A percentile compares a stretch with the other conserved stretches of the same genome.
Conservation (phyloP, 2,797 vertebrate genomes). For the Morus bassanus region DNA sequence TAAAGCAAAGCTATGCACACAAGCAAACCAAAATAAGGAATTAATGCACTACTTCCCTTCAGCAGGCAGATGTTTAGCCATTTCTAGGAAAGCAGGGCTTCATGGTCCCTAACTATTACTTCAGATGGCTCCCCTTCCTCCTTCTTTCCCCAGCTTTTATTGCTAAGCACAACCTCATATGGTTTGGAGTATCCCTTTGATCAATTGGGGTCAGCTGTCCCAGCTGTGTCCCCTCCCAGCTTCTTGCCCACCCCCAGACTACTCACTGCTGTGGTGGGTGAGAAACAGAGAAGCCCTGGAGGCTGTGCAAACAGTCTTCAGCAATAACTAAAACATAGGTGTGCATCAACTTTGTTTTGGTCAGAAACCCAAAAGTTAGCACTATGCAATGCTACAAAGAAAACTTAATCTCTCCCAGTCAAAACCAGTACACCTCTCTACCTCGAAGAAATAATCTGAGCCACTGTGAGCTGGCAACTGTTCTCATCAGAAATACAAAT, state of each 20-base stretch:
- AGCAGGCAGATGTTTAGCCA: not conserved
- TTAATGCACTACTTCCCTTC: not conserved
- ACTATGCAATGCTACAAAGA: not conserved
- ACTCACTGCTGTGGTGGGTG: accelerated
- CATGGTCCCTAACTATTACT: not conserved
- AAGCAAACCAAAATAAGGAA: not conserved
- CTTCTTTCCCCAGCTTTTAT: not conserved
- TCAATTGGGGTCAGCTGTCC: not conserved
- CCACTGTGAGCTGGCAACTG: not conserved
- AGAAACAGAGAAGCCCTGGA: not conserved
- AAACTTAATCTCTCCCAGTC: not conserved
- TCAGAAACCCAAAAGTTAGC: not conserved
- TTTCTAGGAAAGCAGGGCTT: not conserved
- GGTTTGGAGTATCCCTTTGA: not conserved
- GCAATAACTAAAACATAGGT: not conserved
- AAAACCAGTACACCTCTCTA: not conserved
- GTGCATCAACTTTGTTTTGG: not conserved
- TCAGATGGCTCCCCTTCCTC: not conserved
- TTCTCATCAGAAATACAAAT: not conserved
- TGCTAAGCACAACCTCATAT: not conserved
- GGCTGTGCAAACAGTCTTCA: not conserved
- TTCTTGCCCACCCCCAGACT: not conserved
- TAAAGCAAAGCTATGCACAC: not conserved
- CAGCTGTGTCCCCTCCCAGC: not conserved
- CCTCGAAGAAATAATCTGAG: not conserved